Conservation (phyloP, 2,888 invertebrate species). For the Apomyelois bistriatella region DNA sequence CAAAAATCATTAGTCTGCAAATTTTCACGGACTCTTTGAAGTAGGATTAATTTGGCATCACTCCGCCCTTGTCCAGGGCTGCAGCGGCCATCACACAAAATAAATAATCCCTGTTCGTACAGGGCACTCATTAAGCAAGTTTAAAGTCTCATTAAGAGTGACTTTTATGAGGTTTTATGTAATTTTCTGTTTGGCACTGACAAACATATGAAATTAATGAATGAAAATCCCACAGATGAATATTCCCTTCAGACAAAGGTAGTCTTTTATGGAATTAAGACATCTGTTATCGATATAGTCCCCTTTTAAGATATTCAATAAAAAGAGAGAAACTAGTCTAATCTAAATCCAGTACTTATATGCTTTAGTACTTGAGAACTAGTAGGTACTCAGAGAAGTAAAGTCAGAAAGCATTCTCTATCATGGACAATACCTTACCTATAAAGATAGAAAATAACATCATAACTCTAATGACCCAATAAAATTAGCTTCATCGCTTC, state of each 20-base stretch:
- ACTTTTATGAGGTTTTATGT: constrained; percentile 12
- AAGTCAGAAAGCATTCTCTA: too few species aligned
- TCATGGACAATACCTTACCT: not conserved
- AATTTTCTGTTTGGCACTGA: not conserved
- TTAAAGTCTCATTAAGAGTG: constrained; percentile 29
- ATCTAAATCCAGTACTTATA: too few species aligned
- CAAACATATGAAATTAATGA: too few species aligned
- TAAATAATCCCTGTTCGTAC: constrained; percentile 61
- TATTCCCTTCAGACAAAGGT: too few species aligned
- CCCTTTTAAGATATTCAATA: too few species aligned
- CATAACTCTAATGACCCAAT: not conserved
- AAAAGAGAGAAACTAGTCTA: too few species aligned
- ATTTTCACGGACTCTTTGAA: constrained; percentile 69
- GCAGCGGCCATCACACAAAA: constrained; percentile 52
- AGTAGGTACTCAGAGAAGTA: too few species aligned
- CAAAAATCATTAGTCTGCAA: constrained; percentile 35
- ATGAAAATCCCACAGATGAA: too few species aligned
- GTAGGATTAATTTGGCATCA: constrained; percentile 62
- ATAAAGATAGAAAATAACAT: not conserved
- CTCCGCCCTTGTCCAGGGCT: constrained; percentile 39
- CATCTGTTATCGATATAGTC: too few species aligned
- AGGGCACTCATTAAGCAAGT: constrained; percentile 60
- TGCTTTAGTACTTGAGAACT: too few species aligned
- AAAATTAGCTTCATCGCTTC: constrained; percentile 15
- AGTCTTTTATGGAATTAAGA: too few species aligned